Evolutionary conservation across 2,113 vertebrate genomes (phyloP), one percentile per base, ranked within the genome.

Genomic region (Sylvilagus bachmani): DNA sequence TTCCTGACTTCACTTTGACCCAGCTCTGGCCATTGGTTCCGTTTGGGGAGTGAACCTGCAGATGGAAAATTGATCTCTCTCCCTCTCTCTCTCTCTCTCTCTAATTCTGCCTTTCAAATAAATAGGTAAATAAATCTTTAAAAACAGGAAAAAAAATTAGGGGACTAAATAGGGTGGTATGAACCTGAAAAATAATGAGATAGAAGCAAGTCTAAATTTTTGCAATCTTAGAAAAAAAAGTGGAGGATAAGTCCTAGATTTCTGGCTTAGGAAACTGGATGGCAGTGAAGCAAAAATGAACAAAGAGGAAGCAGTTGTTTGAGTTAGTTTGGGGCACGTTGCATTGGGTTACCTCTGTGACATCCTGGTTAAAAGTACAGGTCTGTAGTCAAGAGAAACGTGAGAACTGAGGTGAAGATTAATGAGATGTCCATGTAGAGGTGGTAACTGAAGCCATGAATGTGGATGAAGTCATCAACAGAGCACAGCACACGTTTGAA

Each of bases 291-390:
- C 16, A 25, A 91, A 19, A 82, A 79, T 67, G 55, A 94, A 58
- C 2, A 17, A 73, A 33, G 51, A 66, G 44, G 5, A 22, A 14
- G 27, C 24, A 38, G 21, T 38, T 58, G 12, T 58, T 58, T 58
- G 19, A 58, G 19, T 44, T 44, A 24, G n/a, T 84, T 91, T 92
- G 73, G 80, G 67, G 67, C 49, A 22, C 84, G 33, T 53, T 92
- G 83, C 74, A 86, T 89, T 87, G 78, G 90, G 29, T 93, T 80
- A 89, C 84, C 36, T 93, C 8, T 86, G 27, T 94, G 53, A 86
- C 22, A 77, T 38, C 19, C 13, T 86, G 3, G 25, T 89, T 86
- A 64, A 44, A 83, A 78, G 33, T 66, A 67, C 51, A 70, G 49
- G 44, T 82, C 82, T 93, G 17, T 73, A 71, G 38, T 91, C 61